A percentile compares a stretch with the other conserved stretches of the same genome.
phyloP scores from a whole-genome alignment of 2,888 invertebrate genomes.

The Ischnus inquisitorius region DNA sequence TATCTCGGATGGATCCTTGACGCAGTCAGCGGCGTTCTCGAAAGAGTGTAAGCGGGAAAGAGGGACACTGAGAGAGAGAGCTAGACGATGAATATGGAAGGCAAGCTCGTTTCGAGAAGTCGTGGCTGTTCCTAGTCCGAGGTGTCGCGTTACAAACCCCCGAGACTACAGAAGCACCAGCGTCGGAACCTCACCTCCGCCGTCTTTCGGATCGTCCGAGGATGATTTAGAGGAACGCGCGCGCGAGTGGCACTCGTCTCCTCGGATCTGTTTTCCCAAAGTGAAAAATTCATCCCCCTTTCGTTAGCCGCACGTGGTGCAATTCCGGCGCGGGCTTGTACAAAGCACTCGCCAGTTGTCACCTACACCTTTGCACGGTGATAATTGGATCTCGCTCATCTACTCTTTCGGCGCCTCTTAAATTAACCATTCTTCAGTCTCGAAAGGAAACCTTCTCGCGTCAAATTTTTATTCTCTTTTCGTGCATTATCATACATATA shows the following conservation, averaged over 20 bases:
- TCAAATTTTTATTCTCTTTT: conserved; percentile 26
- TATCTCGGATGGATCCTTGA: conserved; percentile 81
- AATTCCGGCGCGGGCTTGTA: background rate
- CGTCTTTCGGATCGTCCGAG: conserved; percentile 42
- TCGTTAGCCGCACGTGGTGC: background rate
- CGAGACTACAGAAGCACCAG: conserved; percentile 47
- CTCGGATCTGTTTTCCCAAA: conserved; percentile 35
- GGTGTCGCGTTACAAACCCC: conserved; percentile 83
- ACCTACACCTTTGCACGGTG: conserved; percentile 37
- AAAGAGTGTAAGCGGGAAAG: conserved; percentile 24
- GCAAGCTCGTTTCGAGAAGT: conserved; percentile 75
- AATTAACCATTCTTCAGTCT: conserved; percentile 5
- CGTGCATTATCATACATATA: too few relatives aligned
- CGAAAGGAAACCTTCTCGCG: background rate
- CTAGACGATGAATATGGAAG: conserved; percentile 50
- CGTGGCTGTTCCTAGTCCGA: conserved; percentile 74
- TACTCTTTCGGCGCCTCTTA: conserved; percentile 41
- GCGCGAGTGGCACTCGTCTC: conserved; percentile 66
- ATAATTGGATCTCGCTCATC: conserved; percentile 75
- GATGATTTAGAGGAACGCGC: background rate
- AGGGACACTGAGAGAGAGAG: background rate
- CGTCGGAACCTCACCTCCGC: conserved; percentile 29
- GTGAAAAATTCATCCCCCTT: background rate
- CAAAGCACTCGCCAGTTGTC: conserved; percentile 7
- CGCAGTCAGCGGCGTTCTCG: conserved; percentile 1